Base-by-base conservation (phyloP, 1,140 invertebrate genomes). In the Aphelinus certus region DNA sequence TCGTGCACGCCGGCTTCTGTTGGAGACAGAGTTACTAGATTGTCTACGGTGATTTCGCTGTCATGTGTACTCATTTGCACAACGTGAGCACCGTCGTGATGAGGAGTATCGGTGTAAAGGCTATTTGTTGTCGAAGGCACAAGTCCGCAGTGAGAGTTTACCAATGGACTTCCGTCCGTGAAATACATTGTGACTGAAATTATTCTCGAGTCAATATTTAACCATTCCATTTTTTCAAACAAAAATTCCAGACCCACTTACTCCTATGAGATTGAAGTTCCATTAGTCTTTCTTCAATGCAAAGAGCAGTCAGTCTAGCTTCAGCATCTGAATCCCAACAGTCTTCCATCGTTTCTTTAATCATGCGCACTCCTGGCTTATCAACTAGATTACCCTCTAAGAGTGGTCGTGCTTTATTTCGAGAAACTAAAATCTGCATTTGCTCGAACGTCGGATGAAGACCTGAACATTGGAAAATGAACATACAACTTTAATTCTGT, bases 301-400 rank as follows among this genome's bases (percentile, higher is more conserved):
- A 97, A 5, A 97, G 89, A 2, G 96, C 94, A 7, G 96, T 97
- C 53, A 98, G 88, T 76, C 96, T 91, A 5, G 96, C 96, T 82
- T 97, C 96, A 0, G 96, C 95, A 86, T 97, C 96, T 73, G 96
- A 93, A 86, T 98, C 96, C 95, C 96, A 97, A 88, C 95, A 97
- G 83, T 97, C 96, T 85, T 97, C 95, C 77, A 97, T 95, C 0
- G 96, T 97, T 88, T 97, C 95, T 73, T 91, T 91, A 53, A 97
- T 90, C 42, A 95, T 89, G 75, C 93, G 91, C 3, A 93, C 89
- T 42, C 94, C 92, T 1, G 92, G 91, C 69, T 82, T 84, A 71
- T 86, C 83, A 1, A 83, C 76, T 70, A 85, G 79, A 7, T 91
- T 88, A 82, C 90, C 90, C 72, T 91, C 88, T 81, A 95, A 92